These are phyloP conservation scores for Geodia barretti DNA, from an alignment of 37 sponge, comb jelly and placozoan species.

Conservation along the genomic window DNA sequence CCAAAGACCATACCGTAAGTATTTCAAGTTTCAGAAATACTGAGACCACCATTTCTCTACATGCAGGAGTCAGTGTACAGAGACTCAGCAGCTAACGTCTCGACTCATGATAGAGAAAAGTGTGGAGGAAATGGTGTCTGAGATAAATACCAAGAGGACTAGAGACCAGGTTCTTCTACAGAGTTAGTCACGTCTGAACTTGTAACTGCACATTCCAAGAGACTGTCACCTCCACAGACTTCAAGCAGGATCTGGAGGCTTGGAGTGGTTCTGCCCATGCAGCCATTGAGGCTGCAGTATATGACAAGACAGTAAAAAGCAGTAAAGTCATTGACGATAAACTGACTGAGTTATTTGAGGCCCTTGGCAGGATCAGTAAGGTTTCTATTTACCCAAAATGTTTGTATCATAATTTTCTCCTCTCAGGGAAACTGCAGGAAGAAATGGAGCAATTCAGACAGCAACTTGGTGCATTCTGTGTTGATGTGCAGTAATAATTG, in stretches of 20 bases:
- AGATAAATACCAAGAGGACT: slow-evolving; percentile 70
- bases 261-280: slow-evolving; percentile 7
- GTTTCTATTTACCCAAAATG: too few species aligned
- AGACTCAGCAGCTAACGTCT: not conserved
- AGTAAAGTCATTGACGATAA: slow-evolving; percentile 40
- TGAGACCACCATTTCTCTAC: too few species aligned
- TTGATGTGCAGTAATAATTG: not conserved
- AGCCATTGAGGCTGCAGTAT: slow-evolving; percentile 41
- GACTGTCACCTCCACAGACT: slow-evolving; percentile 46
- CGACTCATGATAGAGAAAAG: not conserved
- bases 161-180: slow-evolving; percentile 57
- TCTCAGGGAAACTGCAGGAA: slow-evolving; percentile 50
- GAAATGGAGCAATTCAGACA: slow-evolving; percentile 63
- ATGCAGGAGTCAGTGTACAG: too few species aligned
- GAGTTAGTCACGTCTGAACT: too few species aligned
- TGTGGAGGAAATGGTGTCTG: slow-evolving; percentile 54
- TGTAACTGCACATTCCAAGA: too few species aligned
- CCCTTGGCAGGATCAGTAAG: slow-evolving; percentile 59
- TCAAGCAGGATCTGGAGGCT: slow-evolving; percentile 53
- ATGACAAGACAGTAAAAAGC: slow-evolving; percentile 10
- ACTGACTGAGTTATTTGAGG: slow-evolving; percentile 41
- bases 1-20: too few species aligned
- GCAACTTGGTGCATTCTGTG: slow-evolving; percentile 36
- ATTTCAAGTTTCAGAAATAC: too few species aligned
- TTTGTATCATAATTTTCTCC: not conserved